Base-by-base conservation (phyloP, 2,888 invertebrate genomes). In the Metallyticus violacea region DNA sequence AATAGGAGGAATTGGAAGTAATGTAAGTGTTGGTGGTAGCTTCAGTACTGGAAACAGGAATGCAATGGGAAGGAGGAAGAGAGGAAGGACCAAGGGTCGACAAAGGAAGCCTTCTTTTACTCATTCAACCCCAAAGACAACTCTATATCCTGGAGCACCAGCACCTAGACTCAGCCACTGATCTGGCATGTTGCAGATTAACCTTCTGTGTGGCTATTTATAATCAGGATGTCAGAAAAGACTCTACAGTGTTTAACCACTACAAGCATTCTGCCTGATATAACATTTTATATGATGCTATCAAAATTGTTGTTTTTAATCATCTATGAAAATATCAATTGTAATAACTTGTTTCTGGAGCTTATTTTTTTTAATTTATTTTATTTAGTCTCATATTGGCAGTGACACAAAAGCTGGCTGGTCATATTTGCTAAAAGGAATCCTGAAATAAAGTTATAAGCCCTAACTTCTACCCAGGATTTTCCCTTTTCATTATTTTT, bases 81-180 rank as follows among this genome's bases (percentile, higher is more conserved):
- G 88, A 25, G 88, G 88, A 29, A 87, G 86, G 81, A 81, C 85
- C 40, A 88, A 87, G 81, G 87, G 88, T 6, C 82, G 85, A 40
- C 85, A 40, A 28, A 85, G 77, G 80, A 85, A 85, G 80, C 30
- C 29, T 6, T 1, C 25, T 2, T 15, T 9, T 62, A 4, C 40
- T 62, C 15, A 62, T 3, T 62, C 40, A 15, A 15, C 40, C 3
- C 40, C 22, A 62, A 62, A 62, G 7, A 15, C 40, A n/a, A n/a
- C n/a, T n/a, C n/a, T n/a, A 62, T 15, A 62, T 4, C 40, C 40
- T 15, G 9, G 2, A 62, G 15, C 40, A 62, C 15, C 40, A 62
- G 15, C 15, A 62, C 22, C 7, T 62, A 62, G 15, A 62, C 9
- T 62, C 22, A 62, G 3, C 22, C 0, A 15, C 9, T 15, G 40